These are phyloP conservation scores for Gymnobelideus leadbeateri DNA, from an alignment of 2,113 vertebrate species.

Conservation along the genomic window DNA sequence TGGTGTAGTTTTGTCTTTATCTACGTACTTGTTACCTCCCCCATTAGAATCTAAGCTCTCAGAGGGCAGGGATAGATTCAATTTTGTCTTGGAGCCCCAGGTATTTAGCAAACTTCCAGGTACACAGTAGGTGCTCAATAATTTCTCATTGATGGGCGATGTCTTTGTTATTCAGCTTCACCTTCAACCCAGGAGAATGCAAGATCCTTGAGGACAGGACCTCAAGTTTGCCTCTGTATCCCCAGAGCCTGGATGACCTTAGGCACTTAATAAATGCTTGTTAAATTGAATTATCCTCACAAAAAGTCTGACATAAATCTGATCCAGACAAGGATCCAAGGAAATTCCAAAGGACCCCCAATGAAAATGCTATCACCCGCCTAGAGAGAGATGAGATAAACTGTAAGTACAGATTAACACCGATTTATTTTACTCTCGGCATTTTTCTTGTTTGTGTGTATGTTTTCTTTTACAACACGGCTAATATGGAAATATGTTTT, in stretches of 20 bases:
- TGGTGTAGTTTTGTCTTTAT: neutral
- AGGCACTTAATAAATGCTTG: neutral
- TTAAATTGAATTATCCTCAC: neutral
- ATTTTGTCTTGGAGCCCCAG: neutral
- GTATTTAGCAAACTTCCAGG: neutral
- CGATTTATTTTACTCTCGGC: neutral
- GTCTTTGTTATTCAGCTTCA: neutral
- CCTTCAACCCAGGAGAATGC: neutral
- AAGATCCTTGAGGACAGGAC: neutral
- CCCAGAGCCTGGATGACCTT: neutral
- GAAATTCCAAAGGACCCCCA: no score
- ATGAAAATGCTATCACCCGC: no score
- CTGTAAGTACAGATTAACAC: neutral
- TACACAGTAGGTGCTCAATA: neutral
- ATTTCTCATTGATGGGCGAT: neutral
- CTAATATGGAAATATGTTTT: neutral
- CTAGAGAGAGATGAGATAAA: neutral
- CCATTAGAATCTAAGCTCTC: neutral
- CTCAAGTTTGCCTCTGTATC: neutral
- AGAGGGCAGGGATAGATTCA: neutral
- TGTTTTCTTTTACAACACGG: neutral
- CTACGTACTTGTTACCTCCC: neutral
- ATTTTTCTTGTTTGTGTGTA: no score
- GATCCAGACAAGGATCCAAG: neutral
- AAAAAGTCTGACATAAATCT: neutral